Base-by-base conservation (phyloP, 2,888 invertebrate species). In the Drosophila anomalata region DNA sequence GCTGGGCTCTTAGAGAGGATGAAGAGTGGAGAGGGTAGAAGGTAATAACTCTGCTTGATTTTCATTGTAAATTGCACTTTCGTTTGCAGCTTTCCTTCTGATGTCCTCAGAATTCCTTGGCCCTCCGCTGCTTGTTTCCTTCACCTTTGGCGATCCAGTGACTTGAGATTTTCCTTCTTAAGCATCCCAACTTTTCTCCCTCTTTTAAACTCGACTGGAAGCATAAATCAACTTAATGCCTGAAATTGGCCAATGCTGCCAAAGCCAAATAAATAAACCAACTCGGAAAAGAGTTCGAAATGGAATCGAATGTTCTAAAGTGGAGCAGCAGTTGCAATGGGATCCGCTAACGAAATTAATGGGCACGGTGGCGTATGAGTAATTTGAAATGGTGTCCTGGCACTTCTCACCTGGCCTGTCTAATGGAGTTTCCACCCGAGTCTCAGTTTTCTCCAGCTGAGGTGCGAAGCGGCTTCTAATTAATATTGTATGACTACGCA, bases 401-500 rank as follows among this genome's bases (percentile, higher is more conserved):
- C 7, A 36, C 36, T n/a, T 36, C 36, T 50, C 58, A 36, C 52
- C 48, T 58, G 58, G 41, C 26, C 42, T 59, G 59, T 59, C 54
- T 59, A 69, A 54, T 54, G 53, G 39, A 39, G 70, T 59, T 50
- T 59, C 59, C n/a, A 36, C 7, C 36, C 36, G 59, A 42, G 41
- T 11, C 41, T 59, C 59, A 26, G 58, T 50, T 69, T 69, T 54
- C 59, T 31, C 48, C 50, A 53, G 59, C 53, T 22, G n/a, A 70
- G 54, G 54, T 47, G 46, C 17, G 39, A 65, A 59, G 54, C 39
- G 50, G 71, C 26, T 59, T 22, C 39, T 60, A 70, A 69, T 60
- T 70, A 69, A 55, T 69, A 50, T 55, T 47, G 70, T 60, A 60
- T 69, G 70, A 69, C 69, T 70, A 51, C 70, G 54, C 60, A 70